Base-by-base conservation (phyloP, 1,140 invertebrate genomes). In the Argopecten irradians region DNA sequence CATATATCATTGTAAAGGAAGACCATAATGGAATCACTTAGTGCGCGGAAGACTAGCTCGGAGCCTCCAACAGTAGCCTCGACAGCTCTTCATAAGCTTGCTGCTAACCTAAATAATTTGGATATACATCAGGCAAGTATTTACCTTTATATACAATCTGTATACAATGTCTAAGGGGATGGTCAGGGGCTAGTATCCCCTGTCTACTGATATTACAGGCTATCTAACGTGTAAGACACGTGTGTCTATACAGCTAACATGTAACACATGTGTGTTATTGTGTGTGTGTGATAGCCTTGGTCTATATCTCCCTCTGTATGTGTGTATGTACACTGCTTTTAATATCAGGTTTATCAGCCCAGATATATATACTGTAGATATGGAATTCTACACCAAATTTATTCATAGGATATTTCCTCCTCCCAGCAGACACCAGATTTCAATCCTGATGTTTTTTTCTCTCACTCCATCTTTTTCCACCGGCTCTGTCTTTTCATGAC, bases 1-100 rank as follows among this genome's bases (percentile, higher is more conserved):
- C 22, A 71, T 71, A 71, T 71, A 71, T 71, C 55, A 71, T 71
- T 71, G 55, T 71, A 71, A 71, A 71, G 22, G 55, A 71, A 71
- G 55, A 71, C 22, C 16, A 71, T 71, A 71, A 71, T 71, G 55
- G 55, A 71, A 71, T 71, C 55, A 71, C 55, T 71, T 28, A 71
- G 55, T 71, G 55, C 22, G 55, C 55, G 55, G 55, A 71, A 71
- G 55, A 71, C 55, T 28, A 71, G 55, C 43, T 46, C 43, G 5
- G 55, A 71, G 55, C 8, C 55, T 71, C 55, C 55, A 3, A 71
- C 22, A 28, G 55, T 71, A 5, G 55, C 55, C 55, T 71, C 55
- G 1, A 71, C 55, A 5, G 55, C 55, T n/a, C 55, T 71, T 28
- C 55, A 71, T n/a, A 71, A 71, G 55, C 55, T 71, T 71, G 55